Conservation (phyloP, 2,888 invertebrate species). For the Mimachlamys varia region DNA sequence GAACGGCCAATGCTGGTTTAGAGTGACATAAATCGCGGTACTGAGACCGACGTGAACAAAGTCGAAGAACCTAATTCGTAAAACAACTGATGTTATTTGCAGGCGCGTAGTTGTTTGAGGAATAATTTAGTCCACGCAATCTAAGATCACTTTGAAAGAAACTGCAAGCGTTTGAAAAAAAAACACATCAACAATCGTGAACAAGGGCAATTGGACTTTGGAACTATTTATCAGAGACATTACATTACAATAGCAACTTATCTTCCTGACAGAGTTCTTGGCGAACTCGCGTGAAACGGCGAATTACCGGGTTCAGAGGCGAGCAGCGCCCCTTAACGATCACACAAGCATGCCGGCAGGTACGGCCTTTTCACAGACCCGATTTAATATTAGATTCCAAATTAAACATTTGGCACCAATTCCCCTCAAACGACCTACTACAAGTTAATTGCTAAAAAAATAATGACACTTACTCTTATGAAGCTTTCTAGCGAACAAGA, state of each 20-base stretch:
- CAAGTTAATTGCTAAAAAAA: not conserved
- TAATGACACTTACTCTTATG: not conserved
- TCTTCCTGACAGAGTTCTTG: not conserved
- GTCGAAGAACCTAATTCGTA: not conserved
- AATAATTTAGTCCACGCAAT: not conserved
- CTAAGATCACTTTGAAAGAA: not conserved
- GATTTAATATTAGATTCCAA: conserved; percentile 1
- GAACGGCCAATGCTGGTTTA: not conserved
- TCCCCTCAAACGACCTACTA: not conserved
- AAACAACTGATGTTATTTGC: not conserved
- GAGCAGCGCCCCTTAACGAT: not conserved
- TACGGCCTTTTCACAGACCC: not conserved
- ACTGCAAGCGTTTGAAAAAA: too few relatives aligned
- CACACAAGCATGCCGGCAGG: not conserved
- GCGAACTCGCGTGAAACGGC: not conserved
- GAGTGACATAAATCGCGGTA: too few relatives aligned
- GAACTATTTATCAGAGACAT: not conserved
- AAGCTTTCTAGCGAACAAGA: not conserved
- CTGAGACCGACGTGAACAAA: not conserved
- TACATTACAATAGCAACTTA: not conserved
- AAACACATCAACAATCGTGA: not conserved
- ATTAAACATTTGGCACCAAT: not conserved
- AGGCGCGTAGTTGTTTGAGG: not conserved
- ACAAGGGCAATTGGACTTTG: not conserved
- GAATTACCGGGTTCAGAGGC: not conserved